Percentiles rank a stretch among this genome's conserved stretches.
Conservation (phyloP, 2,797 vertebrate species). For the Coregonus sp. region DNA sequence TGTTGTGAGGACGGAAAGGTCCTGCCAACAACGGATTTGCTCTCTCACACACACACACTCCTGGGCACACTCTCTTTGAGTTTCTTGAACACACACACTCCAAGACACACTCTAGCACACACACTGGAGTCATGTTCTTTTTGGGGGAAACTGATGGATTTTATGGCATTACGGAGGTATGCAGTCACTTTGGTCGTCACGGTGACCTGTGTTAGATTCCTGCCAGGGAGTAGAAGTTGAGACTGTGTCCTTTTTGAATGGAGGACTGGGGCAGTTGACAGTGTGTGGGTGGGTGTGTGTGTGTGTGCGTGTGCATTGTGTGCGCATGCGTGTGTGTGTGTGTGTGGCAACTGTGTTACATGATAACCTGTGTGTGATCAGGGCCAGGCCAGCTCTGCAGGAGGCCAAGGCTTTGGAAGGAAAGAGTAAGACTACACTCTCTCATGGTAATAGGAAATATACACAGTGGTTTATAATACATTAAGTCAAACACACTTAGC, state of each 20-base stretch:
- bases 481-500: conserved; percentile 13
- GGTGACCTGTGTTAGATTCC: conserved; percentile 26
- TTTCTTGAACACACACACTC: conserved; percentile 28
- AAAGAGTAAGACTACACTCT: neutral
- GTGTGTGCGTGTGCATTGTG: neutral
- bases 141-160: conserved; percentile 28
- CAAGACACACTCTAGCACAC: neutral
- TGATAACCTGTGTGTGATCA: conserved; percentile 5
- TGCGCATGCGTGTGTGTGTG: neutral
- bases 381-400: conserved; percentile 3
- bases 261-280: neutral
- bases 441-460: conserved; percentile 1
- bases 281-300: conserved; percentile 10
- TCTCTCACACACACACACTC: neutral
- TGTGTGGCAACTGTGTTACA: conserved; percentile 3
- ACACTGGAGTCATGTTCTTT: conserved; percentile 14
- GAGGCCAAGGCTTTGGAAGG: neutral
- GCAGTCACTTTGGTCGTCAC: conserved; percentile 23
- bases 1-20: conserved; percentile 62
- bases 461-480: conserved; percentile 3
- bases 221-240: conserved; percentile 23
- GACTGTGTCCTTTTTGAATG: conserved; percentile 6
- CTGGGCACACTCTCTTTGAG: neutral
- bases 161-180: conserved; percentile 42
- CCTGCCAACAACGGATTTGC: conserved; percentile 54